These are phyloP conservation scores for Leptobrachium ailaonicum DNA, from an alignment of 2,113 vertebrate genomes.

Conservation along the genomic window DNA sequence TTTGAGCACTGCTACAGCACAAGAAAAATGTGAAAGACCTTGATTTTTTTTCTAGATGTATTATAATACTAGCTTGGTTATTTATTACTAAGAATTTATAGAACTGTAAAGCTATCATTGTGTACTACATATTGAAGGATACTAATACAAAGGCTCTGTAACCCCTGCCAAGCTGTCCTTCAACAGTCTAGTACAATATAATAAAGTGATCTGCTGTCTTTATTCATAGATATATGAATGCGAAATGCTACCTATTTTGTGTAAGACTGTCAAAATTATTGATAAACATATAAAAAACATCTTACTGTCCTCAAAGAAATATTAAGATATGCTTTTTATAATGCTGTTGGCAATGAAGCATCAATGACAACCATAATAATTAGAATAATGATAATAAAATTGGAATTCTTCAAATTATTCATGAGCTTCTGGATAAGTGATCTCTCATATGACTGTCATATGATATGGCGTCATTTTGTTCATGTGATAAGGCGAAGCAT, in stretches of 20 bases:
- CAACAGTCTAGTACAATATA: slow-evolving; percentile 10
- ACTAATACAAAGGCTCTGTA: slow-evolving; percentile 1
- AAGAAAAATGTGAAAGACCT: not conserved
- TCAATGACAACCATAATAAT: too few species aligned
- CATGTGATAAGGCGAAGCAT: too few species aligned
- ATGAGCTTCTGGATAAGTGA: too few species aligned
- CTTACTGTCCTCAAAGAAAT: too few species aligned
- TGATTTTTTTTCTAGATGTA: slow-evolving; percentile 12
- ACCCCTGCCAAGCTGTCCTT: not conserved
- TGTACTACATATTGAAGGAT: slow-evolving; percentile 17
- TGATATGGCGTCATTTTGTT: too few species aligned
- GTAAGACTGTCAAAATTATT: slow-evolving; percentile 10
- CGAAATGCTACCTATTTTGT: slow-evolving; percentile 20
- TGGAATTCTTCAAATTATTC: too few species aligned
- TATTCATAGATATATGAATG: not conserved
- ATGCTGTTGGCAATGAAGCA: too few species aligned
- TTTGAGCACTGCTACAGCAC: too few species aligned
- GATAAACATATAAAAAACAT: not conserved
- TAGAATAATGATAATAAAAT: too few species aligned
- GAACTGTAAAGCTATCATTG: slow-evolving; percentile 4
- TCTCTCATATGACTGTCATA: too few species aligned
- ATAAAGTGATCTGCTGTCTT: not conserved
- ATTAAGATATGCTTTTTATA: too few species aligned
- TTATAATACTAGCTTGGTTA: not conserved
- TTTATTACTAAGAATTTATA: slow-evolving; percentile 15